phyloP scores from a whole-genome alignment of 1,140 invertebrate species.

The Pseudomyrmex flavicornis region DNA sequence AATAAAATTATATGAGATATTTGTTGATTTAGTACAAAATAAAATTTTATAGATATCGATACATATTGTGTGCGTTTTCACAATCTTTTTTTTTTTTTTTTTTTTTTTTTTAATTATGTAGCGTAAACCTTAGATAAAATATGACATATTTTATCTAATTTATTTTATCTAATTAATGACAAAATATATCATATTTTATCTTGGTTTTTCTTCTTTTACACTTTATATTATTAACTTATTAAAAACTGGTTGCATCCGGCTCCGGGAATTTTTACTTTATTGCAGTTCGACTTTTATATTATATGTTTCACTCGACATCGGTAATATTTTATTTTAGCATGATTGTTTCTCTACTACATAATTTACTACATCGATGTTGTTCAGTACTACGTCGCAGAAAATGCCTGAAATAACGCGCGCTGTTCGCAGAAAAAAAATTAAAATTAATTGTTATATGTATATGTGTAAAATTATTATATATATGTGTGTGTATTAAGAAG shows the following conservation, averaged over 20 bases:
- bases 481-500: not conserved
- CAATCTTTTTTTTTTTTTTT: too few relatives aligned
- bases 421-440: not conserved
- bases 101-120: constrained; percentile 3
- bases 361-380: constrained; percentile 2
- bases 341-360: not conserved
- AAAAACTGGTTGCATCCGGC: too few relatives aligned
- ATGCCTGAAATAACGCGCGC: constrained; percentile 21
- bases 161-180: too few relatives aligned
- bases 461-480: too few relatives aligned
- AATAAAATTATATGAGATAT: too few relatives aligned
- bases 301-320: not conserved
- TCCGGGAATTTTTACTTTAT: too few relatives aligned
- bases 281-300: too few relatives aligned
- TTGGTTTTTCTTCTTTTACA: not conserved
- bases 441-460: not conserved
- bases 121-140: not conserved
- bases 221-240: not conserved
- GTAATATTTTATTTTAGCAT: constrained; percentile 9
- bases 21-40: too few relatives aligned
- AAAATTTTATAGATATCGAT: too few relatives aligned
- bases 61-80: too few relatives aligned
- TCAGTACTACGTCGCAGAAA: not conserved
- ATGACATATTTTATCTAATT: too few relatives aligned
- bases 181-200: not conserved